Evolutionary conservation across 2,113 vertebrate species (phyloP).

Genomic region (Engraulis encrasicolus): DNA sequence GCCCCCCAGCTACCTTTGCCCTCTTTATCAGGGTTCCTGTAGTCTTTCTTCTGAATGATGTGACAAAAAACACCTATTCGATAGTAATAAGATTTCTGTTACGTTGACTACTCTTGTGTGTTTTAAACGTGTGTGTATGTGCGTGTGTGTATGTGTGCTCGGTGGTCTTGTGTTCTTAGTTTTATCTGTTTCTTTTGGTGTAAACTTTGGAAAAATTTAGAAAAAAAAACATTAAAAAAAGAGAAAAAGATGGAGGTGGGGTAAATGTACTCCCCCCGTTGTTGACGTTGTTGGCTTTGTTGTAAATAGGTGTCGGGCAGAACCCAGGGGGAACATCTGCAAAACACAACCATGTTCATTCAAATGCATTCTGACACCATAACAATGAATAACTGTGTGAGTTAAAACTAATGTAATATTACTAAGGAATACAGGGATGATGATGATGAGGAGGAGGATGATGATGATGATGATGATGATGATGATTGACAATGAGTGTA

Average conservation of each 20-base stretch:
- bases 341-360: neutral
- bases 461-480: neutral
- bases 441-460: neutral
- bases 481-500: neutral
- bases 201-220: slow-evolving; percentile 14
- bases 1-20: neutral
- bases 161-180: slow-evolving; percentile 67
- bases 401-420: neutral
- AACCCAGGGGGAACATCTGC: slow-evolving; percentile 44
- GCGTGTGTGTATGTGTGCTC: slow-evolving; percentile 64
- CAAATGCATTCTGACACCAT: neutral
- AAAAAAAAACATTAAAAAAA: slow-evolving; percentile 54
- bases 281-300: slow-evolving; percentile 61
- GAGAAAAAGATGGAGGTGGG: slow-evolving; percentile 45
- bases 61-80: slow-evolving; percentile 68
- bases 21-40: slow-evolving; percentile 76
- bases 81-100: slow-evolving; percentile 65
- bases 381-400: neutral
- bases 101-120: slow-evolving; percentile 74
- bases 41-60: slow-evolving; percentile 69
- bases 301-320: slow-evolving; percentile 69
- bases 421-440: neutral
- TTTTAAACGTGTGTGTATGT: slow-evolving; percentile 12
- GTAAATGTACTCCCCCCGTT: slow-evolving; percentile 17
- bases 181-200: slow-evolving; percentile 66